phyloP scores from a whole-genome alignment of 1,140 invertebrate genomes.

The Procambarus virginalis region DNA sequence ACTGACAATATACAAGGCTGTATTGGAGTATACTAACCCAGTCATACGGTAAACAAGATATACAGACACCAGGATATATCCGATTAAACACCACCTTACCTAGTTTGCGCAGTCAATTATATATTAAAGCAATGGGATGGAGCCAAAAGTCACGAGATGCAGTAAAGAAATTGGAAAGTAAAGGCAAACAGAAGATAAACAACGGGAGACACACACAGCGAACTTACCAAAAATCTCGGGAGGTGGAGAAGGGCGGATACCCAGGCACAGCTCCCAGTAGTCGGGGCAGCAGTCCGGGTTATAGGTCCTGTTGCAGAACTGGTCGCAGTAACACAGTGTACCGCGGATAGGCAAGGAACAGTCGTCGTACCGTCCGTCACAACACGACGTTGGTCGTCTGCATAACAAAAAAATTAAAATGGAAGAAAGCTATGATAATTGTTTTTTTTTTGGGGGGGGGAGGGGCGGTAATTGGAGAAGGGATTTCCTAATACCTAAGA shows the following conservation, averaged over 20 bases:
- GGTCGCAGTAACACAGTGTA: constrained; percentile 93
- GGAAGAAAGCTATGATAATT: too few relatives aligned
- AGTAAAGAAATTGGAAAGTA: too few relatives aligned
- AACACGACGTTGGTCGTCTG: constrained; percentile 77
- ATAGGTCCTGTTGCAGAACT: constrained; percentile 85
- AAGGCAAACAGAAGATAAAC: too few relatives aligned
- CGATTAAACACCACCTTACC: too few relatives aligned
- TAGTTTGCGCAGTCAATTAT: too few relatives aligned
- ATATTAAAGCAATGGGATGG: too few relatives aligned
- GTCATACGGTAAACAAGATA: too few relatives aligned
- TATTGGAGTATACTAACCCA: too few relatives aligned
- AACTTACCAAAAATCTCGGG: neutral
- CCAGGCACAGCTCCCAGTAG: constrained; percentile 82
- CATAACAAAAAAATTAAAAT: neutral
- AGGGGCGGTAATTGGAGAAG: neutral
- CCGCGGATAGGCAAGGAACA: constrained; percentile 85
- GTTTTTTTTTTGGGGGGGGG: neutral
- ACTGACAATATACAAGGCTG: too few relatives aligned
- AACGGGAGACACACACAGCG: neutral
- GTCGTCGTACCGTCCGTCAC: constrained; percentile 81
- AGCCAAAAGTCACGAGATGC: too few relatives aligned
- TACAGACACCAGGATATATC: too few relatives aligned
- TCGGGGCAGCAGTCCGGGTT: constrained; percentile 92
- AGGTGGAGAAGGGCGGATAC: constrained; percentile 71
- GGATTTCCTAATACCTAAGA: neutral